A percentile compares a stretch with the other conserved stretches of the same genome.
Conservation (phyloP, 2,797 vertebrate genomes). For the Gymnoscopelus microlampas region DNA sequence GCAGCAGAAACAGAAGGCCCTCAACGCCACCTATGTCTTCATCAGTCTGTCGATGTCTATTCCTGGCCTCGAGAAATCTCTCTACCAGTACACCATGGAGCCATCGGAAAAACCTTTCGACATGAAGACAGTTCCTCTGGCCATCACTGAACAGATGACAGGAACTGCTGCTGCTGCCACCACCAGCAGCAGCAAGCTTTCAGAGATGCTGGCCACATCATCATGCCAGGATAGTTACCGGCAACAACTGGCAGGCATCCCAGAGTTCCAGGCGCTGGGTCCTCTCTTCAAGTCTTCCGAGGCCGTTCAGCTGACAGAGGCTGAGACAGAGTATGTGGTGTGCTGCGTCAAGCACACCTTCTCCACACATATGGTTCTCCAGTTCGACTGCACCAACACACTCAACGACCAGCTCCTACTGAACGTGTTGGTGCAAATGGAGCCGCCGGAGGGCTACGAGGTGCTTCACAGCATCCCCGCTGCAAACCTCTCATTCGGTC, state of each 20-base stretch:
- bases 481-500: constrained; percentile 88
- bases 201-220: constrained; percentile 88
- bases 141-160: constrained; percentile 90
- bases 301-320: constrained; percentile 93
- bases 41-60: constrained; percentile 93
- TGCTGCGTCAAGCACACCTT: constrained; percentile 95
- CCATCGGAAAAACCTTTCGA: constrained; percentile 95
- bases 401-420: constrained; percentile 95
- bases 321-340: constrained; percentile 96
- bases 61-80: constrained; percentile 94
- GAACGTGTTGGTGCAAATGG: constrained; percentile 94
- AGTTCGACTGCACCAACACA: constrained; percentile 98
- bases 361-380: constrained; percentile 90
- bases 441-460: constrained; percentile 90
- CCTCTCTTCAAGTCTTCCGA: constrained; percentile 95
- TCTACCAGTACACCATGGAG: constrained; percentile 94
- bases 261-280: constrained; percentile 91
- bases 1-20: constrained; percentile 93
- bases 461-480: constrained; percentile 88
- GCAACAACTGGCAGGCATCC: constrained; percentile 92
- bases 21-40: constrained; percentile 96
- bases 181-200: constrained; percentile 79
- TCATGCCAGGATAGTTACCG: constrained; percentile 96
- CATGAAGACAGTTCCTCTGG: constrained; percentile 92
- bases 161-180: constrained; percentile 86